phyloP scores from a whole-genome alignment of 2,797 vertebrate species.

The Rhynchotus rufescens region DNA sequence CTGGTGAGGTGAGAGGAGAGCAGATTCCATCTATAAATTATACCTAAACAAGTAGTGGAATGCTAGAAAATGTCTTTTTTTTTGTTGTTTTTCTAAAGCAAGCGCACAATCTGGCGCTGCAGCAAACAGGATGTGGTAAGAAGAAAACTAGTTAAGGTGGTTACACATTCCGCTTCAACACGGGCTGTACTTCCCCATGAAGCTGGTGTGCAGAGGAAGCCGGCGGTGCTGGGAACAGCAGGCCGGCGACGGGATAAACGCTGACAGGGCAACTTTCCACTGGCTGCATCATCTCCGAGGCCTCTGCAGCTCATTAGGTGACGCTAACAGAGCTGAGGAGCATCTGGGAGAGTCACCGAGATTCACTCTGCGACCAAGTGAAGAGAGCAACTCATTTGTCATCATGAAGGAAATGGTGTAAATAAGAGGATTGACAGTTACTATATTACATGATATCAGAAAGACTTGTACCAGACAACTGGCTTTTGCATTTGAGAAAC shows the following conservation, averaged over 20 bases:
- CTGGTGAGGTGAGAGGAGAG: background rate
- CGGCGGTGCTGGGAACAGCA: constrained; percentile 35
- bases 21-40: rapidly evolving
- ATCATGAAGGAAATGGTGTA: background rate
- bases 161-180: constrained; percentile 8
- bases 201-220: constrained; percentile 60
- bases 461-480: background rate
- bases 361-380: background rate
- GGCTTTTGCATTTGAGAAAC: background rate
- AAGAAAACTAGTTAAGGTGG: constrained; percentile 48
- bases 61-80: background rate
- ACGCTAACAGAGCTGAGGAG: constrained; percentile 46
- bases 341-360: background rate
- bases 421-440: background rate
- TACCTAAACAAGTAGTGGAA: background rate
- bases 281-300: background rate
- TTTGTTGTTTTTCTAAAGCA: background rate
- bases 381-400: background rate
- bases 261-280: background rate
- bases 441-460: background rate
- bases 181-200: constrained; percentile 58
- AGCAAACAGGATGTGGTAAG: constrained; percentile 71
- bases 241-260: background rate
- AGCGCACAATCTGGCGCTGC: background rate
- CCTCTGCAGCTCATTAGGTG: constrained; percentile 20